phyloP scores from a whole-genome alignment of 2,797 vertebrate species.

The Apogon hyalosoma region DNA sequence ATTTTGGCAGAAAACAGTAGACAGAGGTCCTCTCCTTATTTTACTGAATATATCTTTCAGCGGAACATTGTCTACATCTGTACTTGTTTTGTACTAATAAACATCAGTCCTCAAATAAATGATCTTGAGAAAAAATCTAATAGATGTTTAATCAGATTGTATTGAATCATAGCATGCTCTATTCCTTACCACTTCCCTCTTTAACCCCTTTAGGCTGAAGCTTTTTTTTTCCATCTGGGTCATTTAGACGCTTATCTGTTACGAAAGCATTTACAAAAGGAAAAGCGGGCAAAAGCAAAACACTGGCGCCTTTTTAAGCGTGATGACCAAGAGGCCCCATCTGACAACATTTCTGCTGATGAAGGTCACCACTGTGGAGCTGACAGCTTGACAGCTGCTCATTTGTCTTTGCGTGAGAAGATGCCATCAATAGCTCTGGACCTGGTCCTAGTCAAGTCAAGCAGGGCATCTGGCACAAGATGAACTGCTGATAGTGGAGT shows the following conservation, averaged over 20 bases:
- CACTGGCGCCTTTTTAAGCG: constrained; percentile 43
- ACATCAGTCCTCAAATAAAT: constrained; percentile 41
- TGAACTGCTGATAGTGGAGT: constrained; percentile 67
- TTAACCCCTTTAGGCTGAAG: constrained; percentile 9
- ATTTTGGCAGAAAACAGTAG: not conserved
- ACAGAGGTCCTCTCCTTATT: not conserved
- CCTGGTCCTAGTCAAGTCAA: constrained; percentile 58
- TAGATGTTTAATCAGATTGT: constrained; percentile 50
- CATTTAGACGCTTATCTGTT: constrained; percentile 58
- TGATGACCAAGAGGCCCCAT: constrained; percentile 60
- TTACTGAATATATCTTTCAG: not conserved
- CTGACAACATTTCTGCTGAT: constrained; percentile 53
- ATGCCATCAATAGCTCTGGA: constrained; percentile 66
- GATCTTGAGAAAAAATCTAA: constrained; percentile 40
- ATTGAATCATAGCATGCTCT: not conserved
- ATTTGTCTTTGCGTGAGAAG: constrained; percentile 82
- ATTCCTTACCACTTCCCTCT: constrained; percentile 13
- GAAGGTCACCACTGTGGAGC: constrained; percentile 49
- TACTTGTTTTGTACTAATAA: constrained; percentile 52
- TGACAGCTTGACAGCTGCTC: constrained; percentile 77
- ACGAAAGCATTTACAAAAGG: constrained; percentile 45
- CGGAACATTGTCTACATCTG: constrained; percentile 28
- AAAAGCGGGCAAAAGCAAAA: constrained; percentile 58
- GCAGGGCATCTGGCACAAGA: constrained; percentile 62
- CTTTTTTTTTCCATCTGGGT: constrained; percentile 17